These are phyloP conservation scores for Euborellia annulipes DNA, from an alignment of 1,140 invertebrate species.

Conservation along the genomic window DNA sequence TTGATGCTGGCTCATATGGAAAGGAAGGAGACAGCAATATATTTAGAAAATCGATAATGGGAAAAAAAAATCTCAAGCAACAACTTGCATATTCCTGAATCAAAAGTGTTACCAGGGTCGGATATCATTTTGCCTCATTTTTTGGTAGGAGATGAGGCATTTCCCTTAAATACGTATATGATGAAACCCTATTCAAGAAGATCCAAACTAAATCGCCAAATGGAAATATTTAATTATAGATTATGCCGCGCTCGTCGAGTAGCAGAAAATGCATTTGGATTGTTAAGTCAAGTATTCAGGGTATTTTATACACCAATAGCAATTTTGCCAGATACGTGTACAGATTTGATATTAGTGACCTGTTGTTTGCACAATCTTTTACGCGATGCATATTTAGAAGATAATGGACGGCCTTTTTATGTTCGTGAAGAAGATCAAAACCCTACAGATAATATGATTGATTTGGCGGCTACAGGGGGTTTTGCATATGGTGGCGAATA, in stretches of 20 bases:
- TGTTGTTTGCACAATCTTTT: slow-evolving; percentile 11
- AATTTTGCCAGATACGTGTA: slow-evolving; percentile 7
- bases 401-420: slow-evolving; percentile 2
- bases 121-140: slow-evolving; percentile 20
- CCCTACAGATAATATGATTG: slow-evolving; percentile 9
- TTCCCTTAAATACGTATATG: slow-evolving; percentile 19
- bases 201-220: slow-evolving; percentile 10
- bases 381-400: slow-evolving; percentile 9
- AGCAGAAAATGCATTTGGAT: slow-evolving; percentile 17
- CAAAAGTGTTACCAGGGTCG: no score
- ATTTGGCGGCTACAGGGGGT: slow-evolving; percentile 10
- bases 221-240: slow-evolving; percentile 19
- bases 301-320: slow-evolving; percentile 15
- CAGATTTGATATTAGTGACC: slow-evolving; percentile 1
- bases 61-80: no score
- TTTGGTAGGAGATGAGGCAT: slow-evolving; percentile 25
- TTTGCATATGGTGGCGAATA: slow-evolving; percentile 6
- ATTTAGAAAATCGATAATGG: no score
- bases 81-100: no score
- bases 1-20: slow-evolving; percentile 26
- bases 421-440: background rate
- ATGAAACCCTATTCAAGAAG: slow-evolving; percentile 22
- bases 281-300: slow-evolving; percentile 12
- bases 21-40: slow-evolving; percentile 19
- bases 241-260: slow-evolving; percentile 16